Conservation (phyloP, 1,140 invertebrate genomes). For the Conus betulinus region DNA sequence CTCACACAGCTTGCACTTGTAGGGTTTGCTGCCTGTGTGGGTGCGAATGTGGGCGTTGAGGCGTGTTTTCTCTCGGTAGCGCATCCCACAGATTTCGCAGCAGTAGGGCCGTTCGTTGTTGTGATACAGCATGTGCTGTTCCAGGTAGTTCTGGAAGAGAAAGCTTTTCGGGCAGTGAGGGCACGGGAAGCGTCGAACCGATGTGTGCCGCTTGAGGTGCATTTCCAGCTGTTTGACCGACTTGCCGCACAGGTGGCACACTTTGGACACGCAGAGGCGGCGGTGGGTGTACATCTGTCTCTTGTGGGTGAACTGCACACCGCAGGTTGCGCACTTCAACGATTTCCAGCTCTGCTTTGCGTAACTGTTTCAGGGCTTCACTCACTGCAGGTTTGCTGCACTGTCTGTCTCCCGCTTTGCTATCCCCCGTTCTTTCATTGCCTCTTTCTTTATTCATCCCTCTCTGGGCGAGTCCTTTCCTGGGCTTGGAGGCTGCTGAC, state of each 20-base stretch:
- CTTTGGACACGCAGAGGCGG: neutral
- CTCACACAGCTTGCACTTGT: constrained; percentile 25
- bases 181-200: neutral
- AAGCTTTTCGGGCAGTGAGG: constrained; percentile 11
- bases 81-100: neutral
- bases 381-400: neutral
- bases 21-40: constrained; percentile 26
- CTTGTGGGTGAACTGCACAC: neutral
- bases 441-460: neutral
- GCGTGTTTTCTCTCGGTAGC: neutral
- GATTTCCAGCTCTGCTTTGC: constrained; percentile 2
- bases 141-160: neutral
- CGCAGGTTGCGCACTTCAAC: neutral
- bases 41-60: constrained; percentile 14
- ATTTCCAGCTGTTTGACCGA: constrained; percentile 16
- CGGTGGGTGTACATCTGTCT: constrained; percentile 8
- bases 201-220: neutral
- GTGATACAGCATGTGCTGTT: constrained; percentile 13
- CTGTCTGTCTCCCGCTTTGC: neutral
- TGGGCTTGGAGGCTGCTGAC: neutral
- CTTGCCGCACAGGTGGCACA: constrained; percentile 21
- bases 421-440: neutral
- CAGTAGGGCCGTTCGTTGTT: neutral
- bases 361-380: neutral
- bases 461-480: neutral